phyloP scores from a whole-genome alignment of 2,113 vertebrate genomes.

The Solenodon paradoxus region DNA sequence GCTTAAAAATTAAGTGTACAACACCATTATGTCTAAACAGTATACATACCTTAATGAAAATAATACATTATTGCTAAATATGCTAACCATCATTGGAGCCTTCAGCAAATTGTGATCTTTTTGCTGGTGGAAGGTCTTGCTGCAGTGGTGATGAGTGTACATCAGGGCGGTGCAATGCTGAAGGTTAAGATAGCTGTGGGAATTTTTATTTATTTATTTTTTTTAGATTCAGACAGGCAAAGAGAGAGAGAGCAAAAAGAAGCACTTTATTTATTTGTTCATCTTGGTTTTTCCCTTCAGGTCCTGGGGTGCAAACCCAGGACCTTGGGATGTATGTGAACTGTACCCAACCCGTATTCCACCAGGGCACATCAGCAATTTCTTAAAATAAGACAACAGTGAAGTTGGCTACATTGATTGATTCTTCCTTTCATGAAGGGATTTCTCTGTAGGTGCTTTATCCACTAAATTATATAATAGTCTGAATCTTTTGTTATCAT shows the following conservation, averaged over 20 bases:
- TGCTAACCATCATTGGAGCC: background rate
- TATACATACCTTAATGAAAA: no score
- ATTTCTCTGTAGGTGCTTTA: background rate
- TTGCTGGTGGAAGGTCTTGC: background rate
- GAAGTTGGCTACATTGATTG: background rate
- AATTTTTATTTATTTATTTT: no score
- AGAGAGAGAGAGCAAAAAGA: no score
- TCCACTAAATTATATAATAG: background rate
- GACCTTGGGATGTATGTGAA: no score
- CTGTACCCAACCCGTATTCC: no score
- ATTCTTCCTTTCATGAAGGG: background rate
- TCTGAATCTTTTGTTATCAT: background rate
- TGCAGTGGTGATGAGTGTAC: background rate
- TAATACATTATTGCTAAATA: no score
- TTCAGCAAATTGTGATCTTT: background rate
- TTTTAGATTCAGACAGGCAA: no score
- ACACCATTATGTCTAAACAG: background rate
- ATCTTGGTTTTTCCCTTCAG: no score
- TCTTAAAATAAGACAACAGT: background rate
- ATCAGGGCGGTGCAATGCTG: background rate
- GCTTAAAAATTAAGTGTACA: background rate
- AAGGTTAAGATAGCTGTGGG: background rate
- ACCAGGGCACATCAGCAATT: no score
- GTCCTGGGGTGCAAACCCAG: no score
- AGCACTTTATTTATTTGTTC: no score